Conservation (phyloP, 1,140 invertebrate species). For the Cydia splendana region DNA sequence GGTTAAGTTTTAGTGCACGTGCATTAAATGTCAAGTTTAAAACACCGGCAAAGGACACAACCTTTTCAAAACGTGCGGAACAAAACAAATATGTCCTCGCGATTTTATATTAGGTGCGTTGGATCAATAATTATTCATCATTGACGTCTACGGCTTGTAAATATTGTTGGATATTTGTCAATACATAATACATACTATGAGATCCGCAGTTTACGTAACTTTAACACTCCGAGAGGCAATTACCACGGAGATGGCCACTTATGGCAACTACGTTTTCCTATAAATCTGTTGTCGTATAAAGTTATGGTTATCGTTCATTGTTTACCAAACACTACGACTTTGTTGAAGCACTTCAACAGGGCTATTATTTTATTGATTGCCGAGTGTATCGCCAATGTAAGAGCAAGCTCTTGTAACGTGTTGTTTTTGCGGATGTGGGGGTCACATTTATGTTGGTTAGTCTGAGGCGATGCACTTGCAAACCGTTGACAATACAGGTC, state of each 20-base stretch:
- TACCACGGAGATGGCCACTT: constrained; percentile 13
- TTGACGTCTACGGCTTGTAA: neutral
- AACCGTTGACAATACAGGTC: neutral
- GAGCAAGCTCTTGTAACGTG: neutral
- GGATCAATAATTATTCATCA: constrained; percentile 12
- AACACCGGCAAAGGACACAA: neutral
- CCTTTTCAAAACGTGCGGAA: neutral
- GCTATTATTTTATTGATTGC: neutral
- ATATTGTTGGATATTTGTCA: neutral
- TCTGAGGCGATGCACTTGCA: neutral
- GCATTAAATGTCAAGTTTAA: neutral
- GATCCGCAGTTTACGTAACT: constrained; percentile 24
- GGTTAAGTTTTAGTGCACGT: neutral
- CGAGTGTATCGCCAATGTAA: neutral
- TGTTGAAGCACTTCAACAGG: neutral
- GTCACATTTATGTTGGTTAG: neutral
- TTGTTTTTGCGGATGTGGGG: neutral
- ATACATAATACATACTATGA: neutral
- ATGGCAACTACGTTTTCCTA: neutral
- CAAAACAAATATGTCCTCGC: constrained; percentile 13
- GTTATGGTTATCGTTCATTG: constrained; percentile 10
- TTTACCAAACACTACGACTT: neutral
- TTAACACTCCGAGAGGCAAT: constrained; percentile 12
- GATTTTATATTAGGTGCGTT: neutral
- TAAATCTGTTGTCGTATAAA: constrained; percentile 1